Evolutionary conservation across 2,888 invertebrate species (phyloP).

Genomic region (Mechanitis mazaeus): DNA sequence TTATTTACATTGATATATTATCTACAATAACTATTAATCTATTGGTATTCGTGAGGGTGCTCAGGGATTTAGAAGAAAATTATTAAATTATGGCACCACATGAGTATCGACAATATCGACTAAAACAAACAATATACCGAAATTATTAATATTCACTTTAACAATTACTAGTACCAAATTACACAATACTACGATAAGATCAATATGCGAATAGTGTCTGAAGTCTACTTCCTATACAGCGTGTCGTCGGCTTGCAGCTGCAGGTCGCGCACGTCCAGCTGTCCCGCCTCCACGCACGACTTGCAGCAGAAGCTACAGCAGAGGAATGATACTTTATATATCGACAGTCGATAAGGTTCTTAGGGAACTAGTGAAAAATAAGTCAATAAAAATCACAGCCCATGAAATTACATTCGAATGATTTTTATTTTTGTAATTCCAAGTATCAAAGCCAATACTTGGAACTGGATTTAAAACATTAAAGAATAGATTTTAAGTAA

Average conservation of each 20-base stretch:
- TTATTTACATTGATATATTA: constrained; percentile 31
- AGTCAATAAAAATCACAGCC: no score
- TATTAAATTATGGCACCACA: constrained; percentile 18
- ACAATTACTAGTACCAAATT: not conserved
- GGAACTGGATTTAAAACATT: no score
- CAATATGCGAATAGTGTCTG: constrained; percentile 1
- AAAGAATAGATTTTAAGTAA: no score
- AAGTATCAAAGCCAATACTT: no score
- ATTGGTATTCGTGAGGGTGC: constrained; percentile 25
- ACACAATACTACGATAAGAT: not conserved
- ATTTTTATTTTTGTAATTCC: no score
- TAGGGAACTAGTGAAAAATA: no score
- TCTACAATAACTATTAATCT: constrained; percentile 23
- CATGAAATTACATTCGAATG: no score
- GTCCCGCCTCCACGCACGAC: constrained; percentile 92
- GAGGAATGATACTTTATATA: not conserved
- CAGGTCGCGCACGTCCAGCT: constrained; percentile 66
- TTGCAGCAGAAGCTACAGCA: constrained; percentile 88
- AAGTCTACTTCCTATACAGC: constrained; percentile 30
- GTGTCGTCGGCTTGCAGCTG: constrained; percentile 50
- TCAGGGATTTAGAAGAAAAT: constrained; percentile 6
- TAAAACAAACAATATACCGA: not conserved
- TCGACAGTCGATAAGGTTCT: no score
- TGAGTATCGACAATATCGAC: not conserved
- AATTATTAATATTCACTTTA: not conserved